These are phyloP conservation scores for Nycticryphes semicollaris DNA, from an alignment of 2,113 vertebrate genomes.

Conservation along the genomic window DNA sequence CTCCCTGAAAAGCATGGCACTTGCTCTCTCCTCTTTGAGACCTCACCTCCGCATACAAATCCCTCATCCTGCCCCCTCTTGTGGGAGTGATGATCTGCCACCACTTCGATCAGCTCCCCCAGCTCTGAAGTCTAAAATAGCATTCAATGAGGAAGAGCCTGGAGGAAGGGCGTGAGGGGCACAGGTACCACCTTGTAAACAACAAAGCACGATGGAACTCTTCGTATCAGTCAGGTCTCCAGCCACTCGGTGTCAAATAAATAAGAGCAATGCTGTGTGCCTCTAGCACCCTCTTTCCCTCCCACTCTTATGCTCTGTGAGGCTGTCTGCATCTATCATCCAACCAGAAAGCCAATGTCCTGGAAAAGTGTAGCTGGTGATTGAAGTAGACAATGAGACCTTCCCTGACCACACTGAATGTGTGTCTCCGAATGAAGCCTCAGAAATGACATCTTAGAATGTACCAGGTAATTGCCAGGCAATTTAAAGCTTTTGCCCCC, in stretches of 20 bases:
- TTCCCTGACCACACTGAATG: not conserved
- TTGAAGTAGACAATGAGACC: not conserved
- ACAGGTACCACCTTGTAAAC: not conserved
- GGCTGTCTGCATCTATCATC: not conserved
- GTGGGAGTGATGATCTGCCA: not conserved
- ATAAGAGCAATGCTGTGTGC: not conserved
- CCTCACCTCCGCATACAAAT: not conserved
- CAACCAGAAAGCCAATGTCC: not conserved
- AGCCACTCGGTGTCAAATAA: not conserved
- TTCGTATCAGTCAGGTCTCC: not conserved
- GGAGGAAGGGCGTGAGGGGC: not conserved
- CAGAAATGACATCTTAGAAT: not conserved
- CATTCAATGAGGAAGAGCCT: not conserved
- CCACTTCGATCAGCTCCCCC: not conserved
- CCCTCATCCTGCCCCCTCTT: not conserved
- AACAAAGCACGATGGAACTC: not conserved
- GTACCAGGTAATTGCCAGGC: not conserved
- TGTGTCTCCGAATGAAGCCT: not conserved
- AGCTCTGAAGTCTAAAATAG: not conserved
- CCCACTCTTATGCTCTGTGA: not conserved
- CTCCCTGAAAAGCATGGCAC: not conserved
- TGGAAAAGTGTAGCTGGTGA: not conserved
- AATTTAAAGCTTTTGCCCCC: not conserved
- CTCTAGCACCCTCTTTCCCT: not conserved
- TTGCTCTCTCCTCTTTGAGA: not conserved